Evolutionary conservation across 2,888 invertebrate species (phyloP), one percentile per base, ranked within the genome.

Genomic region (Aleiodes testaceus): DNA sequence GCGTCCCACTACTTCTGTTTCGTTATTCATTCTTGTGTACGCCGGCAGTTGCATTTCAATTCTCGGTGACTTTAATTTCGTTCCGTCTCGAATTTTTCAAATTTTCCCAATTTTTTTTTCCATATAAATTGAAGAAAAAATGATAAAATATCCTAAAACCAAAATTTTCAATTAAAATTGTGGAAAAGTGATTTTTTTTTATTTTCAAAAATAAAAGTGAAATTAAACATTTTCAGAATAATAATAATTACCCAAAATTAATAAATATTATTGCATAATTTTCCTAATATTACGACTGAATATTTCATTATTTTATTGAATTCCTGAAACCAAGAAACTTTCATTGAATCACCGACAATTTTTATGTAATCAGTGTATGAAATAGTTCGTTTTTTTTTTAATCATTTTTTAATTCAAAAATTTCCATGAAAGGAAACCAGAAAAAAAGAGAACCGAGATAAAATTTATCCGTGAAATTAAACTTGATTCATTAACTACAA

Each of bases 1-100:
- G 77, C 78, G 81, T 76, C 74, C 75, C 77, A 77, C 80, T 74
- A 73, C 67, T 75, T 36, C 42, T 42, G 59, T 36, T 59, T 59
- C 42, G 36, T 36, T 59, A 59, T 36, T 59, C 59, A 59, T 18
- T 55, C 30, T 30, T 36, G 36, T 42, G 36, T 36, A 36, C 36
- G 77, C 75, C 74, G 77, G 77, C 72, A 74, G 69, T 75, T 64
- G 70, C 73, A 52, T 65, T 67, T 72, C 72, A 68, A 75, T 72
- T 74, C 72, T 77, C 69, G 70, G 63, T 55, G 68, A 36, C 65
- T 59, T 18, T 69, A 72, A 73, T 73, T 50, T 70, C 50, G 9
- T 36, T 18, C 65, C 36, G 12, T 30, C 2, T 36, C 18, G 16
- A 59, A 42, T 55, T 14, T 6, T n/a, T 30, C 7, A n/a, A 36